Evolutionary conservation across 1,140 invertebrate species (phyloP), one percentile per base, ranked within the genome.

Genomic region (Magallana angulata): DNA sequence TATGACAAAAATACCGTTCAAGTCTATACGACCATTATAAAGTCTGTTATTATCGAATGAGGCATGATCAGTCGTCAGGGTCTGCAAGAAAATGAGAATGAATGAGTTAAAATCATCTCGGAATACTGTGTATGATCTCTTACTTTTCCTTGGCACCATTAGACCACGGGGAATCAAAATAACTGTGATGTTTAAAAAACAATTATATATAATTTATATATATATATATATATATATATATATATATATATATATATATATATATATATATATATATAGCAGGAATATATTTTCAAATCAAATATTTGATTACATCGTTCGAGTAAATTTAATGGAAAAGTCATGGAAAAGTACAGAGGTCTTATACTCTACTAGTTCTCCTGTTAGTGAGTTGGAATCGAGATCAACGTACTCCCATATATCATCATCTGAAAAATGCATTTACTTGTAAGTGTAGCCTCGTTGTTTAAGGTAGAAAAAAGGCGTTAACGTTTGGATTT

Each of bases 81-180:
- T 88, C 87, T 88, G 30, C 8, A 62, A 82, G 16, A 8, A 80
- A n/a, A 58, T n/a, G n/a, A n/a, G n/a, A 85, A n/a, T 62, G 57
- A 84, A 88, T 0, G 64, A 14, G n/a, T 85, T 85, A 16, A 80
- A 88, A 57, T 88, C 87, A 48, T 88, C 87, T 58, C 83, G 58
- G 68, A 88, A 88, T 14, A 62, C 87, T 14, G 68, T 30, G 76
- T 81, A 85, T 87, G 60, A 90, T 83, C 82, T 92, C 86, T 36
- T 86, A 36, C 85, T 80, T 30, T 80, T 76, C 3, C 58, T 36
- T 7, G 68, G 85, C 7, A 76, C 11, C 24, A 30, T 76, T 12
- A 76, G 68, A 36, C 68, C 68, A 7, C 68, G 68, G 5, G 68
- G 68, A 12, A 76, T 30, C 6, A 76, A 30, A 76, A 12, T 11